Evolutionary conservation across 2,888 invertebrate genomes (phyloP).

Genomic region (Eupithecia exiguata): DNA sequence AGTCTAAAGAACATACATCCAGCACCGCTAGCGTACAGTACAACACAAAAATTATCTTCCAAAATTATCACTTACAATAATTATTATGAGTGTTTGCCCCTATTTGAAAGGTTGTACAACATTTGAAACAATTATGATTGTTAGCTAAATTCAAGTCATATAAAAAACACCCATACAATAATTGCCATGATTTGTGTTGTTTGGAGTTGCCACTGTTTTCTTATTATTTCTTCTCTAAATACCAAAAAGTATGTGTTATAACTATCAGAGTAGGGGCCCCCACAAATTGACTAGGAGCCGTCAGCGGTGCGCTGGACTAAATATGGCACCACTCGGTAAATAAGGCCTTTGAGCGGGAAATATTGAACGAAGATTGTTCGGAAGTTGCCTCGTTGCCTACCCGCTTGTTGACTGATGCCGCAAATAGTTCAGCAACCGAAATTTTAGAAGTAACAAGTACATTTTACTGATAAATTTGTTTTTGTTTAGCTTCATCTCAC

Average conservation of each 20-base stretch:
- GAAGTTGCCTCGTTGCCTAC: constrained; percentile 16
- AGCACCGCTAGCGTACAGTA: too few relatives aligned
- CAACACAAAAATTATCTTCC: too few relatives aligned
- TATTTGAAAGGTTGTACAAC: too few relatives aligned
- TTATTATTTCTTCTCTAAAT: not conserved
- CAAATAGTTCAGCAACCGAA: not conserved
- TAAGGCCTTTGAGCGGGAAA: constrained; percentile 37
- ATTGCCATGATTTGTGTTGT: not conserved
- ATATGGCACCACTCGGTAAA: constrained; percentile 39
- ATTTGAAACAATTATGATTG: not conserved
- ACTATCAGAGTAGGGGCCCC: constrained; percentile 30
- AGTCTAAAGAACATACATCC: not conserved
- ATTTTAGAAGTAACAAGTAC: not conserved
- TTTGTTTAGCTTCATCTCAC: not conserved
- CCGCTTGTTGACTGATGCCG: constrained; percentile 14
- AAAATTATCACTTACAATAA: too few relatives aligned
- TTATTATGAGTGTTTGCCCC: too few relatives aligned
- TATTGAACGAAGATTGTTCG: constrained; percentile 28
- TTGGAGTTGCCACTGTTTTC: not conserved
- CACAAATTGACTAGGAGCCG: constrained; percentile 34
- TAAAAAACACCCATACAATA: not conserved
- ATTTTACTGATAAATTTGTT: not conserved
- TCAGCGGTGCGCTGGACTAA: constrained; percentile 35
- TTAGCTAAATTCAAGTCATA: not conserved
- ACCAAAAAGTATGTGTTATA: not conserved